Evolutionary conservation across 2,888 invertebrate genomes (phyloP).

Genomic region (Saturnia pavonia): DNA sequence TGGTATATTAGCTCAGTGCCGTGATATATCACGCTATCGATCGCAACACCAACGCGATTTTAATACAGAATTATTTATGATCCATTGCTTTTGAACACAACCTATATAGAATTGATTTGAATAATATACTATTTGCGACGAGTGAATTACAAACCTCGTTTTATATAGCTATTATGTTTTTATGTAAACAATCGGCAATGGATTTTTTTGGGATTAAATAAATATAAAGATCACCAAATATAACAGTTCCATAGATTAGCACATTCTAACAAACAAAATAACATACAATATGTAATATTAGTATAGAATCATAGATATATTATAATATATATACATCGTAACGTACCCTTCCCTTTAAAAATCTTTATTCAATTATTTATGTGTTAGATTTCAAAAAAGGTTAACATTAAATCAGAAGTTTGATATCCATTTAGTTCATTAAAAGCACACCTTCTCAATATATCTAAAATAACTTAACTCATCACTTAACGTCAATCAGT

Average conservation of each 20-base stretch:
- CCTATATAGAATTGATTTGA: not conserved
- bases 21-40: constrained; percentile 5
- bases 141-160: not conserved
- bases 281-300: no score
- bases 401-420: not conserved
- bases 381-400: not conserved
- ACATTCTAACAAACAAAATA: no score
- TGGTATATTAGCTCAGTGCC: not conserved
- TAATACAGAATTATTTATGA: constrained; percentile 6
- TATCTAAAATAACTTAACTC: not conserved
- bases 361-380: not conserved
- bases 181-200: not conserved
- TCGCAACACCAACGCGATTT: not conserved
- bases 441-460: not conserved
- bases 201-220: no score
- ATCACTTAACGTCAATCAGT: constrained; percentile 20
- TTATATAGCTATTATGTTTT: no score
- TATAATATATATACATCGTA: no score
- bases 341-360: no score
- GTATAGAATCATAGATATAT: no score
- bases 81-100: not conserved
- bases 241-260: no score
- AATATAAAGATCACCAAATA: no score
- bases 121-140: not conserved
- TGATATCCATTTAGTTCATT: not conserved